Evolutionary conservation across 2,113 vertebrate species (phyloP).

Genomic region (Gambusia affinis): DNA sequence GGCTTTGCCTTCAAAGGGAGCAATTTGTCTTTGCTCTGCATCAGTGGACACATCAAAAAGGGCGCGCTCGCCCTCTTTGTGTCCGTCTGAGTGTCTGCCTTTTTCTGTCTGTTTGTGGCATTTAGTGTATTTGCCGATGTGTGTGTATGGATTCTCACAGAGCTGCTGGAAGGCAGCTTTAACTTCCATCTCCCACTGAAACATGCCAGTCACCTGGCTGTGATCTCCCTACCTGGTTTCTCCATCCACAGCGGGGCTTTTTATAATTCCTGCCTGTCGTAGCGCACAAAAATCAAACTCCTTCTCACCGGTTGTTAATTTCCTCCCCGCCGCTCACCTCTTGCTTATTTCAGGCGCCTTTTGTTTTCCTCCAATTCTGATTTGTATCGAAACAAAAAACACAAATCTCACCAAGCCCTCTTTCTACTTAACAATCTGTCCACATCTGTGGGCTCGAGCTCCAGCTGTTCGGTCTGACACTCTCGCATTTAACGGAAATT

Average conservation of each 20-base stretch:
- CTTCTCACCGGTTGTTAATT: constrained; percentile 42
- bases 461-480: not conserved
- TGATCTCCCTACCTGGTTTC: constrained; percentile 59
- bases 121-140: constrained; percentile 6
- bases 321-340: constrained; percentile 34
- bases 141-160: constrained; percentile 15
- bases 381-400: not conserved
- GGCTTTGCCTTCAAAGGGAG: constrained; percentile 71
- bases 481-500: constrained; percentile 11
- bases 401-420: not conserved
- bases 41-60: constrained; percentile 69
- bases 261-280: constrained; percentile 55
- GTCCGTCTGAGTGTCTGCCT: constrained; percentile 24
- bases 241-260: constrained; percentile 51
- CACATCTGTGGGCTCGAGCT: not conserved
- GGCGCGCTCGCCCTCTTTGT: constrained; percentile 25
- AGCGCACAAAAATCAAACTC: constrained; percentile 18
- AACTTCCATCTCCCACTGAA: constrained; percentile 58
- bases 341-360: not conserved
- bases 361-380: constrained; percentile 26
- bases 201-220: constrained; percentile 52
- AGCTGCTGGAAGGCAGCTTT: constrained; percentile 48
- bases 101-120: constrained; percentile 43
- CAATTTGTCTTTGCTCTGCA: constrained; percentile 71
- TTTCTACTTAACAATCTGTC: constrained; percentile 14